Base-by-base conservation (phyloP, 2,888 invertebrate species). In the Harmothoe impar region DNA sequence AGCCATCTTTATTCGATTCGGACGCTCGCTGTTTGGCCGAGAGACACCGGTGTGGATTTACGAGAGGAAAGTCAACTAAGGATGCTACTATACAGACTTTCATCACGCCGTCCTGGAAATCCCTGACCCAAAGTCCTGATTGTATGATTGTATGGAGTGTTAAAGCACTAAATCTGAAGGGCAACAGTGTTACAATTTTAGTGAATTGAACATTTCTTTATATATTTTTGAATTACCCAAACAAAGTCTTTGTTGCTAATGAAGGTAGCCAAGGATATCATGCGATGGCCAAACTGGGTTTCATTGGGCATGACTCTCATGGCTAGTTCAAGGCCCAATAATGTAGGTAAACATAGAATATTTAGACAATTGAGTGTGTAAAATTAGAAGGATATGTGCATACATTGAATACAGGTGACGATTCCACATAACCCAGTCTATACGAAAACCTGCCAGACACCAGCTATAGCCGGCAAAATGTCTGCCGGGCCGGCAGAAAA, bases 41-140 rank as follows among this genome's bases (percentile, higher is more conserved):
- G 91, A 92, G 15, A 81, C 90, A 15, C 92, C 93, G 10, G 91
- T 93, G 88, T 94, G 94, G 93, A 91, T 93, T 12, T 91, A 91
- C 56, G 54, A 43, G 12, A 91, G 90, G 7, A 85, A 81, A 17
- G 56, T 77, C 17, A 90, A 51, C 84, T 90, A 78, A 23, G 25
- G 31, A 0, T 17, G 77, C 25, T 3, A 15, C 77, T 20, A 25
- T 3, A n/a, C n/a, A 10, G 54, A 62, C 20, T 62, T 62, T 62
- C 10, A 43, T 43, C 43, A 43, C 43, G 10, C 43, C 3, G 10
- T 62, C 3, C 62, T 62, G n/a, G 20, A 20, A n/a, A n/a, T 62
- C 23, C n/a, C n/a, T 62, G 7, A 62, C 20, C n/a, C 7, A 62
- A n/a, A 62, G 62, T 62, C 62, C 62, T 62, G 15, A 43, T 43